These are phyloP conservation scores for Ypsolopha scabrella DNA, from an alignment of 2,888 invertebrate genomes.

Conservation along the genomic window DNA sequence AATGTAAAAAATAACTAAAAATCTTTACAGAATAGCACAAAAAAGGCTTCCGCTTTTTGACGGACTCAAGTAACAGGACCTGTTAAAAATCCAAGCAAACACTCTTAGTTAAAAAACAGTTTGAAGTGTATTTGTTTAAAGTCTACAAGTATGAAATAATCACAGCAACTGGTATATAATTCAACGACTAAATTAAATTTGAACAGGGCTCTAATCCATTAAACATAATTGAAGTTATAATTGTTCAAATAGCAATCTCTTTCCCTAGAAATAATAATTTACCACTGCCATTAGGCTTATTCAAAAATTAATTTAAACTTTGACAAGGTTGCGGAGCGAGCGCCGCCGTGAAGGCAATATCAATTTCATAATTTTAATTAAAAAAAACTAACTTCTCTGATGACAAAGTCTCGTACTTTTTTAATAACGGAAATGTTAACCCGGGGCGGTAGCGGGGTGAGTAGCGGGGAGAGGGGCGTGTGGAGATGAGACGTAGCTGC, in stretches of 20 bases:
- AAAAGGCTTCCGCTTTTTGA: too few species aligned
- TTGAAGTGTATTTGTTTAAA: too few species aligned
- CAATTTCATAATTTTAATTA: slow-evolving; percentile 72
- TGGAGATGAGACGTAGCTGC: too few species aligned
- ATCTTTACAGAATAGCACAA: too few species aligned
- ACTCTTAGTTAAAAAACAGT: too few species aligned
- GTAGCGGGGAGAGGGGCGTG: slow-evolving; percentile 16
- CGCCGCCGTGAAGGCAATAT: slow-evolving; percentile 64
- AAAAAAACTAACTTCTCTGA: slow-evolving; percentile 66
- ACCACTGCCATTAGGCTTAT: slow-evolving; percentile 65
- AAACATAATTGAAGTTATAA: slow-evolving; percentile 56
- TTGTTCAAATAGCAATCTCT: slow-evolving; percentile 55
- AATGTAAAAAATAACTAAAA: too few species aligned
- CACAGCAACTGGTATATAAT: not conserved
- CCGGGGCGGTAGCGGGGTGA: slow-evolving; percentile 24
- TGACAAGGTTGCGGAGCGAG: slow-evolving; percentile 61
- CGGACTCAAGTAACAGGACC: too few species aligned
- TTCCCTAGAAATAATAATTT: slow-evolving; percentile 62
- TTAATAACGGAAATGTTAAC: slow-evolving; percentile 68
- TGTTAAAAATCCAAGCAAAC: too few species aligned
- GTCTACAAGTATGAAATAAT: too few species aligned
- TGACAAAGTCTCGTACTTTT: slow-evolving; percentile 69
- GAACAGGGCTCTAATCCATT: slow-evolving; percentile 24
- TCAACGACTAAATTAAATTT: not conserved
- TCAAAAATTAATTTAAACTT: slow-evolving; percentile 71